phyloP scores from a whole-genome alignment of 2,888 invertebrate genomes.

The Colostygia pectinataria region DNA sequence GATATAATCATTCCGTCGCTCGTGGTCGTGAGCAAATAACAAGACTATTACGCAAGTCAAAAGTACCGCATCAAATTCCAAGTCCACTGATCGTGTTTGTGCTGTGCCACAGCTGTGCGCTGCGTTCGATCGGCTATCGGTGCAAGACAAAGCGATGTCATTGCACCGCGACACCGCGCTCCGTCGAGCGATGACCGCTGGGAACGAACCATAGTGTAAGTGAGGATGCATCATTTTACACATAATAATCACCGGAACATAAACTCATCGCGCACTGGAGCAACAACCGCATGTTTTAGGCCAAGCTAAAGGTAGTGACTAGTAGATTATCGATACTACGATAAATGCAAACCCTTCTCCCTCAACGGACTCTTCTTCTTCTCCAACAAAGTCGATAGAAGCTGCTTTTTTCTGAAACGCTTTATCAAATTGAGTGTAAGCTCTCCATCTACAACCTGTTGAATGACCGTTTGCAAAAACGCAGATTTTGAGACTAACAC shows the following conservation, averaged over 20 bases:
- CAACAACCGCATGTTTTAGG: background rate
- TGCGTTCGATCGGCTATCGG: slow-evolving; percentile 46
- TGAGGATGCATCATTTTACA: background rate
- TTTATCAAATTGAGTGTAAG: background rate
- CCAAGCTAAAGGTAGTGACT: too few species aligned
- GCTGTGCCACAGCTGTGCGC: too few species aligned
- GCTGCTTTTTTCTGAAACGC: too few species aligned
- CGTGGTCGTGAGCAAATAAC: too few species aligned
- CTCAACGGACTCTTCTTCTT: too few species aligned
- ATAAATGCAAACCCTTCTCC: too few species aligned
- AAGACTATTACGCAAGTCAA: slow-evolving; percentile 4
- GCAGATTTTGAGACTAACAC: slow-evolving; percentile 2
- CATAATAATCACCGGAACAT: too few species aligned
- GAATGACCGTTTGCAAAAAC: slow-evolving; percentile 20
- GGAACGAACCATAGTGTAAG: slow-evolving; percentile 16
- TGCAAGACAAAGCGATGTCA: slow-evolving; percentile 67
- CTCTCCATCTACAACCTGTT: slow-evolving; percentile 5
- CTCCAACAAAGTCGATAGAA: too few species aligned
- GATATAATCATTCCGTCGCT: too few species aligned
- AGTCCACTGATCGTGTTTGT: slow-evolving; percentile 3
- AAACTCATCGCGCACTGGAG: too few species aligned
- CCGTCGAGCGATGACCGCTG: slow-evolving; percentile 38
- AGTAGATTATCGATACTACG: too few species aligned
- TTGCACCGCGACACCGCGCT: slow-evolving; percentile 59
- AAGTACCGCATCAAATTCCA: slow-evolving; percentile 19